Evolutionary conservation across 2,113 vertebrate species (phyloP), one percentile per base, ranked within the genome.

Genomic region (Gasterosteus aculeatus): DNA sequence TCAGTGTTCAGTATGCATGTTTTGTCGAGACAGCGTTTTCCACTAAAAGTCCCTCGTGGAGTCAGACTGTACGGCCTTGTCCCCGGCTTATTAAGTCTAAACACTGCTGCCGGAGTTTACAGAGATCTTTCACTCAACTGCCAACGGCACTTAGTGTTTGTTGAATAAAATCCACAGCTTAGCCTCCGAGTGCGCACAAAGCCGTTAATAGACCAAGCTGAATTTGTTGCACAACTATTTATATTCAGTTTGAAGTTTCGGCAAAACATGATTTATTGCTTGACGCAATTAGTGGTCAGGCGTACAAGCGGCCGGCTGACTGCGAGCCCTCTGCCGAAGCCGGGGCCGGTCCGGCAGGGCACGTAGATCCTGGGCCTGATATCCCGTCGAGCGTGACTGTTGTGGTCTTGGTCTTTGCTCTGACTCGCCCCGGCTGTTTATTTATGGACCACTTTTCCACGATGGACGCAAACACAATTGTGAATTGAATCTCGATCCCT

Each of bases 181-280:
- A 63, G 57, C 44, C 51, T 83, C 69, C 56, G 35, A 86, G 71
- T 85, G 85, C 12, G 26, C 71, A 67, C 70, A 67, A 73, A 84
- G 82, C 74, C 85, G 85, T 88, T 90, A 90, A 89, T 86, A 73
- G 78, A 73, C 71, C 64, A 71, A 2, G 61, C 62, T 76, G 78
- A 89, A 85, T 88, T 89, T 86, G 82, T 84, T 84, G 76, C 67
- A 80, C 85, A 89, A 89, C 86, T 91, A 89, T 91, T 89, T 87
- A 89, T 78, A 82, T 83, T 87, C 74, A 75, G 83, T 71, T 83
- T 83, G 70, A 86, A 91, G 84, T 90, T 92, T 84, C 39, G 61
- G 80, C 22, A 88, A 90, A 91, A 92, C 78, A 84, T 64, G 76
- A 88, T 84, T 87, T 83, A 90, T 89, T 91, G 81, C 84, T 71